Evolutionary conservation across 1,140 invertebrate genomes (phyloP).

Genomic region (Aleiodes sp.): DNA sequence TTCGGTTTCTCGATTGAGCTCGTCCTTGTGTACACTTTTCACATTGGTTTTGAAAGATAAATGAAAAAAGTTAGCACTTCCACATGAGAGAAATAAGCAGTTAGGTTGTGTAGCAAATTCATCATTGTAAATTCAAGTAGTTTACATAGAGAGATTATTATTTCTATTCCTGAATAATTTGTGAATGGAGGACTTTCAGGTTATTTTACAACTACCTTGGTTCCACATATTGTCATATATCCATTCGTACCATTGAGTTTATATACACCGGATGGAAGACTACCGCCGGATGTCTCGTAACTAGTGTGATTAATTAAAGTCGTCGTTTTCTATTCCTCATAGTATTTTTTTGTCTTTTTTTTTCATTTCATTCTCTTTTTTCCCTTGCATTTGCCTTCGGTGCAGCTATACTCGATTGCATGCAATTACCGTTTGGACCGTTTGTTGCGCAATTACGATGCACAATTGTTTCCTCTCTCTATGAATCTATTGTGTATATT

Average conservation of each 20-base stretch:
- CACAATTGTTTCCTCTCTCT: slow-evolving; percentile 42
- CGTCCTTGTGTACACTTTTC: not conserved
- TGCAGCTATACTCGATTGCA: slow-evolving; percentile 45
- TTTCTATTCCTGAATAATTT: not conserved
- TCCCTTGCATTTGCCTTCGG: not conserved
- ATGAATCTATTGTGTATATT: not conserved
- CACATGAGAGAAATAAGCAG: not conserved
- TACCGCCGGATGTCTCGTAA: slow-evolving; percentile 38
- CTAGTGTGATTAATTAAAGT: slow-evolving; percentile 47
- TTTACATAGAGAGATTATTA: not conserved
- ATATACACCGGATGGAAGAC: slow-evolving; percentile 19
- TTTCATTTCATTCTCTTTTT: not conserved
- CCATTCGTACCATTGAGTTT: not conserved
- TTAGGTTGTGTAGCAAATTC: too few relatives aligned
- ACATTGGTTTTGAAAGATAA: not conserved
- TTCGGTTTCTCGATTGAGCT: slow-evolving; percentile 1
- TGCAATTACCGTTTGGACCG: slow-evolving; percentile 44
- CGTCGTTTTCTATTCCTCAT: slow-evolving; percentile 26
- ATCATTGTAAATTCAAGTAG: too few relatives aligned
- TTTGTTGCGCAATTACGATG: slow-evolving; percentile 43
- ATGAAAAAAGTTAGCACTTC: not conserved
- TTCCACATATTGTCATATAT: not conserved
- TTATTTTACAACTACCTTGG: not conserved
- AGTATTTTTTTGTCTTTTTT: slow-evolving; percentile 39
- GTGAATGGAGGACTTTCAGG: not conserved